Conservation (phyloP, 2,113 vertebrate genomes). For the Prochilodus magdalenae region DNA sequence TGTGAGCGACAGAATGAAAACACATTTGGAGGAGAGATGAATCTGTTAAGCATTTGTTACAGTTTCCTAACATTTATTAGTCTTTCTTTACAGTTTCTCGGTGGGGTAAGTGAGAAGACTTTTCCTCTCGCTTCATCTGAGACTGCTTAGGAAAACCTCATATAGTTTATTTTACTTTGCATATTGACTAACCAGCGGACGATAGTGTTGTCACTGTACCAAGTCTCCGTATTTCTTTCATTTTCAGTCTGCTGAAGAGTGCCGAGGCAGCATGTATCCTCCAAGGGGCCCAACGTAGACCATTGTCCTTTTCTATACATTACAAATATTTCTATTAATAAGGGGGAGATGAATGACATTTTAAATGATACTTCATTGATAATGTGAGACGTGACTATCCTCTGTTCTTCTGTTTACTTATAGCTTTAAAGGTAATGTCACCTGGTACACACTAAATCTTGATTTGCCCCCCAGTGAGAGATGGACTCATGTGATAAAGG, state of each 20-base stretch:
- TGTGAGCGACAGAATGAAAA: neutral
- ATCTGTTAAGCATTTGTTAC: neutral
- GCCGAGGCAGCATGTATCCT: constrained; percentile 14
- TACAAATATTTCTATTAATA: too few relatives aligned
- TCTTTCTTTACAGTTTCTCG: neutral
- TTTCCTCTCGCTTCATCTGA: neutral
- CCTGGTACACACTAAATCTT: constrained; percentile 81
- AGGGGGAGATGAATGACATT: neutral
- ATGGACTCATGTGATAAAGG: constrained; percentile 77
- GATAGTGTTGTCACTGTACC: neutral
- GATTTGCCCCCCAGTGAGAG: constrained; percentile 81
- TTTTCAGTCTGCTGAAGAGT: constrained; percentile 26
- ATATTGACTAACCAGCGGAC: too few relatives aligned
- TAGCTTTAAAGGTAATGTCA: constrained; percentile 79
- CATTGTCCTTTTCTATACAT: neutral
- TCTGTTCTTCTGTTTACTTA: neutral
- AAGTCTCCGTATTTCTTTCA: neutral
- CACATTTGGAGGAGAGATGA: neutral
- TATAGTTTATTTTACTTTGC: neutral
- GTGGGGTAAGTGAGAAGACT: neutral
- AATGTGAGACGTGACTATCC: neutral
- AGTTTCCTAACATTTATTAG: neutral
- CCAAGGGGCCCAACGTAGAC: constrained; percentile 7
- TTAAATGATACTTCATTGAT: neutral
- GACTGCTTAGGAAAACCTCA: neutral